Conservation (phyloP, 2,113 vertebrate genomes). For the Chionomys nivalis region DNA sequence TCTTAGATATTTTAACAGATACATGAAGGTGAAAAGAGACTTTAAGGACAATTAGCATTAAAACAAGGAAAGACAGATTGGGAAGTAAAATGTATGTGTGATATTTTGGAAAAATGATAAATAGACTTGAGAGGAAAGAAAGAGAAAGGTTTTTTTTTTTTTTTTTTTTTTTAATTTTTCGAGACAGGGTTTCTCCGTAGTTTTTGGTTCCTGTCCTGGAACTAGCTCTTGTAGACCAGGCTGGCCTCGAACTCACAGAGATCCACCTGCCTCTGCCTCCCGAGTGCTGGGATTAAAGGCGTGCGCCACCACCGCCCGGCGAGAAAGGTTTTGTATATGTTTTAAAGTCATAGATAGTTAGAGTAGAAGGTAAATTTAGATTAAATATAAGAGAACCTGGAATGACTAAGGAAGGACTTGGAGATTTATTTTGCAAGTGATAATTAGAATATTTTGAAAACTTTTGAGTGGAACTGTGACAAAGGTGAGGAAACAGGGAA, state of each 20-base stretch:
- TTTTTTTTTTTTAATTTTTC: no score
- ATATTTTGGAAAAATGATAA: slow-evolving; percentile 30
- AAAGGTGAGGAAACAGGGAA: not conserved
- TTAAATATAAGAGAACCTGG: slow-evolving; percentile 4
- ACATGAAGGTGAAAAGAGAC: not conserved
- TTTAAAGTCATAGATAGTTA: slow-evolving; percentile 6
- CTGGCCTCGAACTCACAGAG: no score
- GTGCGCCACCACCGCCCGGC: no score
- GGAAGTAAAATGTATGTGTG: not conserved
- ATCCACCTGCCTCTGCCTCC: no score
- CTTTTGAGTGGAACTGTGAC: slow-evolving; percentile 7
- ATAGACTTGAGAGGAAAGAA: not conserved
- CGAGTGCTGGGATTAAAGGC: no score
- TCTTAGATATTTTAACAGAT: not conserved
- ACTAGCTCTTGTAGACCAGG: no score
- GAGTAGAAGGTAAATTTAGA: slow-evolving; percentile 39
- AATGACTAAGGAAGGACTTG: not conserved
- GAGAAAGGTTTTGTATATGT: slow-evolving; percentile 4
- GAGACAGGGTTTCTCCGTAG: no score
- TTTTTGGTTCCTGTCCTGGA: no score
- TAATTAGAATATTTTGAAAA: not conserved
- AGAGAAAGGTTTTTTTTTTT: not conserved
- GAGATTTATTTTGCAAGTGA: slow-evolving; percentile 1
- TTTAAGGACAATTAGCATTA: slow-evolving; percentile 6
- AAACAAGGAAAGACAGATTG: not conserved